Percentiles rank a stretch among this genome's conserved stretches.
Evolutionary conservation across 2,113 vertebrate species (phyloP).

Genomic region (Uria lomvia): DNA sequence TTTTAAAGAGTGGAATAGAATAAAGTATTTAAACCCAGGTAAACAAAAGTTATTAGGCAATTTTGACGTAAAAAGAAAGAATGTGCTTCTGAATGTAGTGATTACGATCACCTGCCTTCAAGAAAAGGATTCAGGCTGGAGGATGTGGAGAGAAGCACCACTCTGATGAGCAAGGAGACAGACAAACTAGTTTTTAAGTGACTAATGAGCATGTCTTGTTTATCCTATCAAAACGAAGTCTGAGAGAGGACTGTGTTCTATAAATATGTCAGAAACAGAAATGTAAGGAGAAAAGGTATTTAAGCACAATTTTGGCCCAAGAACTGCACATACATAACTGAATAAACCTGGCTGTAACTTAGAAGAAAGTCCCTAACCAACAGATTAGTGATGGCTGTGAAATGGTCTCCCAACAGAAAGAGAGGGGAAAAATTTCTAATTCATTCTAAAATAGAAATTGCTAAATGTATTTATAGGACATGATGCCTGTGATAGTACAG

Average conservation of each 20-base stretch:
- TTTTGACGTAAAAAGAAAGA: background rate
- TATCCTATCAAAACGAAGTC: background rate
- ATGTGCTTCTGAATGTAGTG: background rate
- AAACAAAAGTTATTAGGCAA: background rate
- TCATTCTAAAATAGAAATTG: background rate
- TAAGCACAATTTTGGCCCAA: background rate
- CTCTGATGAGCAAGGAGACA: background rate
- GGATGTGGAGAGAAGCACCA: background rate
- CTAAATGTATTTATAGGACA: background rate
- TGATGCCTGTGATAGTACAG: background rate
- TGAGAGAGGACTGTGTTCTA: background rate
- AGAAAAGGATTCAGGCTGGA: background rate
- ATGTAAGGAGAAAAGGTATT: background rate
- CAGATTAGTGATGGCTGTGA: background rate
- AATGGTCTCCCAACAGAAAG: background rate
- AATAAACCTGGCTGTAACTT: background rate
- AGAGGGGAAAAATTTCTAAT: background rate
- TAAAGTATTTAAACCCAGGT: background rate
- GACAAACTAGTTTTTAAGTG: background rate
- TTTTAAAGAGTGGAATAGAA: background rate
- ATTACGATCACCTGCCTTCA: background rate
- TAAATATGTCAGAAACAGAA: background rate
- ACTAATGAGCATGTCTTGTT: background rate
- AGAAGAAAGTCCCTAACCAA: background rate
- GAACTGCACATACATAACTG: background rate